Evolutionary conservation across 2,888 invertebrate genomes (phyloP), one percentile per base, ranked within the genome.

Genomic region (Isotomurus palustris): DNA sequence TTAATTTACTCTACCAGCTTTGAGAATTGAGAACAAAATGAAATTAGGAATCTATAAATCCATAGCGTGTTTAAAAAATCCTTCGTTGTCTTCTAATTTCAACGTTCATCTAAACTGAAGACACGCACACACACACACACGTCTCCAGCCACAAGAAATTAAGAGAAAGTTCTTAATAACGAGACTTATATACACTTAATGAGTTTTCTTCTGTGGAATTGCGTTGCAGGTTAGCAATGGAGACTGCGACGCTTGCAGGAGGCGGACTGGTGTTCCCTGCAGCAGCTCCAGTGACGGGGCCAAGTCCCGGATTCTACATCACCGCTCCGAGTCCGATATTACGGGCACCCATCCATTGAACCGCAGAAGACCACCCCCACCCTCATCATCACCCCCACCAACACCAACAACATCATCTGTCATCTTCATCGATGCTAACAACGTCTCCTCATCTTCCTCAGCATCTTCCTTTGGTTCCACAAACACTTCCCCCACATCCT

Each of bases 171-270:
- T n/a, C n/a, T n/a, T n/a, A n/a, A n/a, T n/a, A n/a, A n/a, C n/a
- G n/a, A n/a, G n/a, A n/a, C n/a, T n/a, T n/a, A n/a, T n/a, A n/a
- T n/a, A n/a, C n/a, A n/a, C n/a, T n/a, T n/a, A n/a, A n/a, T n/a
- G n/a, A n/a, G n/a, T n/a, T n/a, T n/a, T n/a, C n/a, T n/a, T n/a
- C n/a, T n/a, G n/a, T n/a, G n/a, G n/a, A n/a, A n/a, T n/a, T n/a
- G n/a, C n/a, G n/a, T n/a, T n/a, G n/a, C 84, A 92, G 92, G 84
- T 91, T 92, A 87, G 88, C 91, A 62, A 89, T 91, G 89, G 91
- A 92, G 82, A 91, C 91, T 56, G 89, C 91, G 72, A 90, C 91
- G 66, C 82, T 91, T 79, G 89, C 90, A 44, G 70, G 70, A 25
- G 70, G 69, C 53, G 66, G 68, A 49, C 53, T 70, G 56, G 70